Conservation (phyloP, 2,113 vertebrate species). For the Emberiza fucata region DNA sequence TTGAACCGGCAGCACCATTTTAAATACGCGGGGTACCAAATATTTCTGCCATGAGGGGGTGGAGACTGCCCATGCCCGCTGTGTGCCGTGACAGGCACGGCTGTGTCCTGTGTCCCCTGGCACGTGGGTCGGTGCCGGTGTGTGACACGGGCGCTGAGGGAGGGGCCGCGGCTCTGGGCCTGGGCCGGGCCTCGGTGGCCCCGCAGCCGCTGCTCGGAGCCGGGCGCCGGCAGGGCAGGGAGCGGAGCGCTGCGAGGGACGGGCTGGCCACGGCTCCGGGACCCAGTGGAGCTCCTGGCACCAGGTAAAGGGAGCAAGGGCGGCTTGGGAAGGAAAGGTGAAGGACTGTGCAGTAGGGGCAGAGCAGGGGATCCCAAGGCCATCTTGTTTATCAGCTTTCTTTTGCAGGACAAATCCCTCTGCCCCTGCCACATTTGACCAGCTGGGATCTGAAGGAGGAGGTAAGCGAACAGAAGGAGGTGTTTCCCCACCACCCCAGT, state of each 20-base stretch:
- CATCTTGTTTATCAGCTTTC: not conserved
- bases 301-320: not conserved
- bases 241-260: not conserved
- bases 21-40: not conserved
- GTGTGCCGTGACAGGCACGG: not conserved
- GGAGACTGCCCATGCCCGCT: rapidly evolving
- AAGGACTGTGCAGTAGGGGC: not conserved
- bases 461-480: not conserved
- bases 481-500: not conserved
- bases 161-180: slow-evolving; percentile 2
- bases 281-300: not conserved
- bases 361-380: not conserved
- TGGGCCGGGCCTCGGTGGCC: not conserved
- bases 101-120: not conserved
- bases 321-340: not conserved
- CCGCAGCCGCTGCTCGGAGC: not conserved
- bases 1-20: not conserved
- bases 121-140: rapidly evolving
- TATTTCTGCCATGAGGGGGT: not conserved
- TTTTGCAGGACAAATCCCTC: not conserved
- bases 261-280: not conserved
- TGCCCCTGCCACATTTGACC: not conserved
- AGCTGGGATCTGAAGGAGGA: not conserved
- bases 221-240: not conserved
- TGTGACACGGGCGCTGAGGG: not conserved